Base-by-base conservation (phyloP, 1,140 invertebrate species). In the Tachypleus tridentatus region DNA sequence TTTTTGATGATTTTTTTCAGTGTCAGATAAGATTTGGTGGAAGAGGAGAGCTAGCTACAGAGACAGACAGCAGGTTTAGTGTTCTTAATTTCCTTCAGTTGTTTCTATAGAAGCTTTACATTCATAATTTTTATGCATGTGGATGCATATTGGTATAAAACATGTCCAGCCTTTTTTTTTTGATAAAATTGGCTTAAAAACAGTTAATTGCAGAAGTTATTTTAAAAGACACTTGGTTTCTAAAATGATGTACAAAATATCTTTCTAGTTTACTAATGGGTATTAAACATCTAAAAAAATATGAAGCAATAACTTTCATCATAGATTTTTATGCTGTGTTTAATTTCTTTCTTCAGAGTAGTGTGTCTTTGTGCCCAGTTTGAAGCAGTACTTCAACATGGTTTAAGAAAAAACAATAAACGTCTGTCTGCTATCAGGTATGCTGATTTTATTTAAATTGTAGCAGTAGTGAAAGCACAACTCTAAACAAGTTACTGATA, bases 31-130 rank as follows among this genome's bases (percentile, higher is more conserved):
- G 89, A 69, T 94, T 89, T 82, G 89, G 89, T 65, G 88, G 88
- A 47, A 85, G 86, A 74, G 84, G 85, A 66, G 89, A 93, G 77
- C 76, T 94, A 62, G 91, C 91, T 6, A 92, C 91, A 50, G 91
- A 94, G 76, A 83, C 85, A 73, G 90, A 94, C 75, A 79, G 74
- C 68, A 75, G 76, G 76, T 69, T 59, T 9, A 8, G 8, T 60
- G 2, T 9, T 8, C n/a, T 54, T 8, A 54, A 54, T 54, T 8
- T 54, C n/a, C n/a, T 54, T 54, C n/a, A 54, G n/a, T 54, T 8
- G n/a, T n/a, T n/a, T 54, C 29, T 29, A 29, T 0, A 52, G 56
- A 48, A 58, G 5, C 54, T 53, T 60, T 64, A 51, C 29, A 10
- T 3, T 47, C 52, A 9, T 58, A 54, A 68, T 51, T 59, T 61